phyloP scores from a whole-genome alignment of 1,140 invertebrate species.

The Platorchestia sp. region DNA sequence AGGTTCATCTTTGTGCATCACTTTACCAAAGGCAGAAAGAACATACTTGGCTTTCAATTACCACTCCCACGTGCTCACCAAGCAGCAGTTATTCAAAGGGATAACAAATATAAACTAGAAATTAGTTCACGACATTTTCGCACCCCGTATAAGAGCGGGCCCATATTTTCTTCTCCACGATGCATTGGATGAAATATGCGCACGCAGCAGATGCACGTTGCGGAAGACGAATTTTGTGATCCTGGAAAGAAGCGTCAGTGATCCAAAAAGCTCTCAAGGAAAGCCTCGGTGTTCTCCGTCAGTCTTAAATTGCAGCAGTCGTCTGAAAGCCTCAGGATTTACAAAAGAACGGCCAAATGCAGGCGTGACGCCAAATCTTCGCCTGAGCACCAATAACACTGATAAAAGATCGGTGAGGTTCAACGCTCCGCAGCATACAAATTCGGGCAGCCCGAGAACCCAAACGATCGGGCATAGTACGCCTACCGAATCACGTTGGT shows the following conservation, averaged over 20 bases:
- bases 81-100: too few species aligned
- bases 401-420: neutral
- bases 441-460: neutral
- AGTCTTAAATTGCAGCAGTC: slow-evolving; percentile 7
- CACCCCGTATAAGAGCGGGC: too few species aligned
- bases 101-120: too few species aligned
- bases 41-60: too few species aligned
- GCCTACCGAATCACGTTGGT: neutral
- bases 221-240: neutral
- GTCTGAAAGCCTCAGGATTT: neutral
- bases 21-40: too few species aligned
- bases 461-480: neutral
- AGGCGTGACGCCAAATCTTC: neutral
- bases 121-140: too few species aligned
- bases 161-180: too few species aligned
- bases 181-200: too few species aligned
- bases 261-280: neutral
- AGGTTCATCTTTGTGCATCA: too few species aligned
- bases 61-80: too few species aligned
- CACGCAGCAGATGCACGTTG: neutral
- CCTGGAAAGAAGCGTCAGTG: neutral
- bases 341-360: neutral
- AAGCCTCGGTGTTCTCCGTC: neutral
- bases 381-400: slow-evolving; percentile 6
- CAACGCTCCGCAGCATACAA: neutral